Base-by-base conservation (phyloP, 2,888 invertebrate species). In the Hanleya hanleyi region DNA sequence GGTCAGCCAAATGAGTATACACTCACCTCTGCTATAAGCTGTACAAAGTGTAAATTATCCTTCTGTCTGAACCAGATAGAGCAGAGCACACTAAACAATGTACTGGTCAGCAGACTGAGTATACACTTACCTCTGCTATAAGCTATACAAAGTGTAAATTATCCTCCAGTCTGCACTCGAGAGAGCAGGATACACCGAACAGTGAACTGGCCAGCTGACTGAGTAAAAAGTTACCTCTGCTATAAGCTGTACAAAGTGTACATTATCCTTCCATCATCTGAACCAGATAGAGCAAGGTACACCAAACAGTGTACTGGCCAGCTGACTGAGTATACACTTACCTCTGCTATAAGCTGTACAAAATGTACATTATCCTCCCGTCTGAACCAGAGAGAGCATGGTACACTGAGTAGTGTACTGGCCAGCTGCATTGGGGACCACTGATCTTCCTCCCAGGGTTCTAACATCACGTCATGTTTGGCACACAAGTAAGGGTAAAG, bases 401-500 rank as follows among this genome's bases (percentile, higher is more conserved):
- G 95, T 65, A 98, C 92, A 1, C 96, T 95, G 90, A 97, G 96
- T 77, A 98, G 93, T 41, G 93, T 91, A 74, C 95, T 93, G 76
- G 96, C 96, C 38, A 97, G 90, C 86, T 96, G 96, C 35, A 95
- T 94, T 1, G 97, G 97, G 0, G 95, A 90, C 18, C 91, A 86
- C 66, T 91, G 90, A 38, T 91, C 89, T 15, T 90, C 86, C 32
- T 86, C 85, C 41, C 90, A 89, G 4, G 91, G 84, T 7, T 86
- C 84, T 22, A 87, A 84, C 81, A 92, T 91, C 1, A 92, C 92
- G 70, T 92, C 91, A 57, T 93, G 91, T 36, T 92, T 92, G 86
- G 94, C 94, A 88, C 95, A 95, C n/a, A 95, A 93, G 92, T 96
- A 95, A 0, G 98, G 97, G 90, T 97, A 97, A 50, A 97, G 91